Evolutionary conservation across 2,113 vertebrate genomes (phyloP), one percentile per base, ranked within the genome.

Genomic region (Pipra filicauda): DNA sequence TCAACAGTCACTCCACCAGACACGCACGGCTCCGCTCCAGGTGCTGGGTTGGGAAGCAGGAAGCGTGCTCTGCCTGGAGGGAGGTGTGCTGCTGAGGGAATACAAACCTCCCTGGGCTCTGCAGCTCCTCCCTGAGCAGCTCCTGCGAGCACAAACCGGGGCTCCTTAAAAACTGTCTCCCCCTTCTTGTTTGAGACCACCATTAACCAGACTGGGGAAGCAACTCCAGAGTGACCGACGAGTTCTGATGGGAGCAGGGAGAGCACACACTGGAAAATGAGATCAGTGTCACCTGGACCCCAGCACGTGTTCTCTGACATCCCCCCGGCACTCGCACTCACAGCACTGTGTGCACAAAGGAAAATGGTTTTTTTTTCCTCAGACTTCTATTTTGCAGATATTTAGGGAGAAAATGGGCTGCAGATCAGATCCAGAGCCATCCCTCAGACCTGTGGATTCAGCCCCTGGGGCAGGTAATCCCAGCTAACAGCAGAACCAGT

Each of bases 141-240:
- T 21, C 55, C 88, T 31, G 49, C 2, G 2, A 13, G 21, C 35
- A 57, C 70, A 43, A 43, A 33, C 4, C 4, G 2, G 39, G 52
- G 67, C 62, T 58, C 5, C 6, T 61, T 6, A 15, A 57, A 37
- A 71, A 41, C 7, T 2, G 19, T 28, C 54, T 21, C 55, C 55
- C 33, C 74, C 39, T 49, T 71, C 35, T 66, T 52, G 26, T 51
- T 24, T 13, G 55, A 93, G 62, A 12, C 4, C 70, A 59, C 28
- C 9, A 49, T 33, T 58, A 59, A 22, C 9, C 39, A 77, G 35
- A 20, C 15, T 14, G 27, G n/a, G 49, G 54, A 58, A 76, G 37
- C 62, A 73, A 28, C 62, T 73, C 46, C 4, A 3, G 41, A 43
- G 39, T 1, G 35, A 64, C 14, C 1, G 0, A 20, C 0, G 5